Evolutionary conservation across 2,797 vertebrate genomes (phyloP).

Genomic region (Catamblyrhynchus diadema): DNA sequence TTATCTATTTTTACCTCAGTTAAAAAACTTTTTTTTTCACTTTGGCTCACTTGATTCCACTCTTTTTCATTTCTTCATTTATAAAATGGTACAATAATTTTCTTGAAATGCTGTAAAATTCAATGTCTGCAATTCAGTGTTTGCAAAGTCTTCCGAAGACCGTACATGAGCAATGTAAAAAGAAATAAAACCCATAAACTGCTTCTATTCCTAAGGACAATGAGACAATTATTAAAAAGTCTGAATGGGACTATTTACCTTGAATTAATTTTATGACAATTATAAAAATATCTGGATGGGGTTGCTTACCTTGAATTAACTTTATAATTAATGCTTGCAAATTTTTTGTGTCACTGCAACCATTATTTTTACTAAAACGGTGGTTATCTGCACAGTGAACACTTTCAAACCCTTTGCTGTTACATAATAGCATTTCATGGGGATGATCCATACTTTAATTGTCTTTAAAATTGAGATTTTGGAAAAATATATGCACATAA

Average conservation of each 20-base stretch:
- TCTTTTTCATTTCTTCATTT: not conserved
- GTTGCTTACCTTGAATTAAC: not conserved
- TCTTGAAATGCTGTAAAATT: not conserved
- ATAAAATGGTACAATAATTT: not conserved
- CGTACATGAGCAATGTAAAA: not conserved
- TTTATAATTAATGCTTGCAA: not conserved
- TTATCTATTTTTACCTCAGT: not conserved
- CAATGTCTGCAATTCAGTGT: not conserved
- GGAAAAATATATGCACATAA: not conserved
- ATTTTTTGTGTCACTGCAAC: not conserved
- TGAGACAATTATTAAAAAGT: not conserved
- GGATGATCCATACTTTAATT: not conserved
- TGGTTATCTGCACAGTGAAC: not conserved
- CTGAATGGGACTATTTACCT: not conserved
- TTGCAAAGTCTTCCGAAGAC: not conserved
- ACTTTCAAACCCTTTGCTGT: not conserved
- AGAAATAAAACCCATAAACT: not conserved
- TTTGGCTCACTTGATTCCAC: not conserved
- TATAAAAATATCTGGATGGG: not conserved
- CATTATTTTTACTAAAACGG: not conserved
- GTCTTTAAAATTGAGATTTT: not conserved
- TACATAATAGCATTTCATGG: not conserved
- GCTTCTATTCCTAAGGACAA: not conserved
- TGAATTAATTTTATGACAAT: not conserved
- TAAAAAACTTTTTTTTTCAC: not conserved